Evolutionary conservation across 2,888 invertebrate genomes (phyloP), one percentile per base, ranked within the genome.

Genomic region (Incurvaria masculella): DNA sequence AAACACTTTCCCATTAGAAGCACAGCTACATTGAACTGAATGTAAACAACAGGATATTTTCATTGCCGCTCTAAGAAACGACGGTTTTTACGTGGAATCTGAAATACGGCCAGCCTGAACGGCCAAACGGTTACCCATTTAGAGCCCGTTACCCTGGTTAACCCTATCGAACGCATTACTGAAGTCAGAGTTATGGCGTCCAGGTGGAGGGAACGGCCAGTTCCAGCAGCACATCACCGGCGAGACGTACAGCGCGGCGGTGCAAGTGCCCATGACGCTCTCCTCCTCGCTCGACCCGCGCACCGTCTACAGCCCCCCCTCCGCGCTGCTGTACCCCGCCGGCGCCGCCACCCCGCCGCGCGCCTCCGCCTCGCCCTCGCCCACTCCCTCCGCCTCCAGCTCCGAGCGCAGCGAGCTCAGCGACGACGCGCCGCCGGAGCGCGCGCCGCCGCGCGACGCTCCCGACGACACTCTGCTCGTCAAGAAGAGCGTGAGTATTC

Each of bases 261-360:
- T 79, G 2, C 76, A 79, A 60, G 82, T 85, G 23, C 85, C 81
- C 27, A 86, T 87, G 84, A 82, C 86, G 1, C 63, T 91, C 20
- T 89, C 90, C 0, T 88, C 88, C 2, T 88, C 87, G 52, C 74
- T 91, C 55, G 87, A 88, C 64, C 85, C 86, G 0, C 84, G 83
- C 60, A 80, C 84, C 53, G 79, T 97, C 11, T 98, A 96, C 75
- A 88, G 89, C 62, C 97, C 97, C 1, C 98, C 98, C 1, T 89
- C 89, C 42, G 85, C 88, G 6, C 80, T 98, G 21, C 92, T 93
- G 70, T 89, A 92, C 60, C 96, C 94, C 0, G 89, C 86, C 41
- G 85, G 82, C 2, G 65, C 72, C 47, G 61, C 65, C 18, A 60
- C 58, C 18, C 52, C 55, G 38, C 53, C 56, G 44, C 56, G 55